Evolutionary conservation across 2,888 invertebrate species (phyloP), one percentile per base, ranked within the genome.

Genomic region (Merodon equestris): DNA sequence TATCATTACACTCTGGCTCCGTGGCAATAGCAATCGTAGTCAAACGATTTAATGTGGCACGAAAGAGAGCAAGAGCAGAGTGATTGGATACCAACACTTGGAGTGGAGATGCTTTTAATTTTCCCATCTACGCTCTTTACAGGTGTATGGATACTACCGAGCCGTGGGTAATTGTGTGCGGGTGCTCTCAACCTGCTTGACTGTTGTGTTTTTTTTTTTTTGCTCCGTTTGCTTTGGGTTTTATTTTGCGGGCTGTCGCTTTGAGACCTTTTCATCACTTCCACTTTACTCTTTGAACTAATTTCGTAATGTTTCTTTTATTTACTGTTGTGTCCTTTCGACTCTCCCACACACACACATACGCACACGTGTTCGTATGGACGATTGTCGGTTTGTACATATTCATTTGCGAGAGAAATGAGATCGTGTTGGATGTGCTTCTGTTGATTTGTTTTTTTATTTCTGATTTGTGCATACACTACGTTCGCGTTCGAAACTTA

Each of bases 301-400:
- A 74, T 79, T 79, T 74, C 79, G 74, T 74, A 79, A 74, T 79
- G 74, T 48, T 77, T 73, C 67, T 70, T 74, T 79, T 79, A 79
- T 79, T 74, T 70, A 79, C 79, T 64, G 76, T 71, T 71, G 60
- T 71, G 50, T 60, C 50, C 57, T 63, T 68, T 79, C 47, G 4
- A 60, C 74, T 60, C 45, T 44, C 48, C 53, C 61, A 45, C 58
- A n/a, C 36, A 47, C 40, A 40, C 3, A 13, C 44, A 34, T 15
- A 50, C 36, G 47, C 19, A 36, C 10, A 53, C 38, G 18, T 13
- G n/a, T 7, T 27, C 27, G 27, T 27, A 7, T 27, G 27, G 7
- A 27, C 27, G 27, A 27, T 7, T 27, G 27, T 27, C 2, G 3
- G 27, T 27, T 4, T 27, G 3, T 27, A 7, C 27, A 27, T 27